Base-by-base conservation (phyloP, 2,888 invertebrate genomes). In the Lobophora halterata region DNA sequence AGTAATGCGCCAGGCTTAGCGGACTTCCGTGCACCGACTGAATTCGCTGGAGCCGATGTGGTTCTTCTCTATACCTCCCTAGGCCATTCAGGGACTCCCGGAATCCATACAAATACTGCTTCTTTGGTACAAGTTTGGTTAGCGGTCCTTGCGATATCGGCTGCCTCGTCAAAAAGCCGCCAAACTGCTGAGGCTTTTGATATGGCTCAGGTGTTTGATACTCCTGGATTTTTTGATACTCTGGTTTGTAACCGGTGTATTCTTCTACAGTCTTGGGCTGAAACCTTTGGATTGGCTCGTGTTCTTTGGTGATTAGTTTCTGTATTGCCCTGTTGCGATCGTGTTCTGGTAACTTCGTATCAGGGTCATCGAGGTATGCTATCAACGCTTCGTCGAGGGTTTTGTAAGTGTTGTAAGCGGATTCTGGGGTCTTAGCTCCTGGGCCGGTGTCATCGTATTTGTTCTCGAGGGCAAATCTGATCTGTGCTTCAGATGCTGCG, bases 391-490 rank as follows among this genome's bases (percentile, higher is more conserved):
- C 82, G 10, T 81, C 79, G 3, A 85, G 33, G 9, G 49, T 77
- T 10, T 64, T 72, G 59, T 76, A 83, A 0, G 79, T 80, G 10
- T 67, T 65, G 65, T 79, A 83, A 0, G 86, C 87, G 36, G 54
- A 62, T 30, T 74, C 75, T 0, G 62, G 71, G 1, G 53, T 41
- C 10, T 73, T 76, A 0, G 82, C 77, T 2, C 82, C 86, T 0
- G 88, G 88, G 3, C 88, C 88, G 0, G 88, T 88, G 52, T 81
- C 69, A 43, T 88, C 88, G 41, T 80, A 88, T 46, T 78, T 76
- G 65, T 80, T 87, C 24, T 88, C 83, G 10, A 74, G 39, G 5
- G 88, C 88, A 45, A 80, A 83, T 20, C 67, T 65, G 24, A 85
- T 74, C 52, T 88, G 88, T 0, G 78, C 61, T 6, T 69, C 61